Conservation (phyloP, 2,113 vertebrate species). For the Fulica atra region DNA sequence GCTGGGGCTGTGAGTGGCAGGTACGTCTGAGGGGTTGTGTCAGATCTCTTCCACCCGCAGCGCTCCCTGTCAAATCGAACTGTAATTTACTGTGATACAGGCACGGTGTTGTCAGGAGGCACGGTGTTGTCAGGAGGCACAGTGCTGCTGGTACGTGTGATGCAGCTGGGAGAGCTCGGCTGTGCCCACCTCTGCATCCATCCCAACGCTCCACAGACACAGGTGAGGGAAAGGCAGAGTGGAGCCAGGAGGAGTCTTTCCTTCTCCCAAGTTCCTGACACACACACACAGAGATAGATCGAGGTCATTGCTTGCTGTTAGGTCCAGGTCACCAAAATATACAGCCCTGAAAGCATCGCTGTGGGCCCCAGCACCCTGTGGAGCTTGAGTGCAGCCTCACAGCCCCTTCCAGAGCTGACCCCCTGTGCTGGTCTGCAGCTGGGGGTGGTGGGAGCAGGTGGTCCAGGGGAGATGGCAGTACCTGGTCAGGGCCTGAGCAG, state of each 20-base stretch:
- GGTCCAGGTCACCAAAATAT: not conserved
- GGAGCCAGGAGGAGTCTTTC: not conserved
- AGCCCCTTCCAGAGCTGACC: not conserved
- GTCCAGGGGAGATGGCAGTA: rapidly evolving
- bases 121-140: not conserved
- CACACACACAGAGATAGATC: not conserved
- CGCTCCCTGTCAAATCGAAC: slow-evolving; percentile 1
- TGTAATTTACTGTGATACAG: not conserved
- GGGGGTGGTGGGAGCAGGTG: not conserved
- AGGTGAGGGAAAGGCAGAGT: not conserved
- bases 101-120: not conserved
- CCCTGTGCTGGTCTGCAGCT: not conserved
- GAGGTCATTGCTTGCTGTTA: not conserved
- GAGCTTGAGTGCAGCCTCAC: not conserved
- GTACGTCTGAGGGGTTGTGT: not conserved
- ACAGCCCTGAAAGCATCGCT: not conserved
- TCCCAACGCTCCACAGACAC: not conserved
- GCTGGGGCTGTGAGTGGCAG: not conserved
- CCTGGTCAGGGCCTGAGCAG: not conserved
- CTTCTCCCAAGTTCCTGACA: not conserved
- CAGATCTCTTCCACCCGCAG: slow-evolving; percentile 8
- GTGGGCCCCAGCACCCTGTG: rapidly evolving
- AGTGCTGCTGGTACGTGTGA: rapidly evolving
- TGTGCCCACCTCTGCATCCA: not conserved
- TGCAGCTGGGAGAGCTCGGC: not conserved